Evolutionary conservation across 2,113 vertebrate genomes (phyloP).

Genomic region (Pseudorectes ferrugineus): DNA sequence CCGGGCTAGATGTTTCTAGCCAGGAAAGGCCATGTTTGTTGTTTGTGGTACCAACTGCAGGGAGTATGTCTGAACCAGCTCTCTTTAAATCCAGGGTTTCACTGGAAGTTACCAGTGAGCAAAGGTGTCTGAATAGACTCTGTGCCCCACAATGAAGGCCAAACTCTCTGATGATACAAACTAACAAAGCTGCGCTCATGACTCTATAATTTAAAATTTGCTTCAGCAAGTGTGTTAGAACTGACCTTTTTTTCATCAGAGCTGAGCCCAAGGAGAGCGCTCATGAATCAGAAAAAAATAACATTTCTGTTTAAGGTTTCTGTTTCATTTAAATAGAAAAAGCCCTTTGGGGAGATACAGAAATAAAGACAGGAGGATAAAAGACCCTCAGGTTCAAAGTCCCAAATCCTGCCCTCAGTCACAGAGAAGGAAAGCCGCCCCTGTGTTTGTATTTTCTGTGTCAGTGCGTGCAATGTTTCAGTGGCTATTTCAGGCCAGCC

Average conservation of each 20-base stretch:
- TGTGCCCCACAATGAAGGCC: not conserved
- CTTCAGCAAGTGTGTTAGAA: not conserved
- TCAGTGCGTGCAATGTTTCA: not conserved
- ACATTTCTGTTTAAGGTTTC: not conserved
- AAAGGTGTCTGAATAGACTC: not conserved
- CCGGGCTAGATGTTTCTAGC: not conserved
- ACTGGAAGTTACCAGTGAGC: not conserved
- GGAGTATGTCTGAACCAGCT: not conserved
- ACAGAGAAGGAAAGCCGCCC: not conserved
- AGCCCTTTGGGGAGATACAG: not conserved
- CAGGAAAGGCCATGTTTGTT: not conserved
- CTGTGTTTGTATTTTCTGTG: not conserved
- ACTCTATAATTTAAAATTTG: not conserved
- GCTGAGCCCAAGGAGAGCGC: not conserved
- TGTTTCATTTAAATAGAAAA: not conserved
- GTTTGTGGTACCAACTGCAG: not conserved
- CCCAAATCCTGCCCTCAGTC: not conserved
- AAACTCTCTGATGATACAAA: not conserved
- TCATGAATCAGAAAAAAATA: not conserved
- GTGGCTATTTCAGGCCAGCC: not conserved
- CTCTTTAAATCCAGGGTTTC: not conserved
- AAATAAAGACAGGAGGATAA: not conserved
- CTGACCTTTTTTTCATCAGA: not conserved
- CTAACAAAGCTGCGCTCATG: not conserved
- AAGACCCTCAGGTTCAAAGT: not conserved